Evolutionary conservation across 2,113 vertebrate species (phyloP).

Genomic region (Ginglymostoma cirratum): DNA sequence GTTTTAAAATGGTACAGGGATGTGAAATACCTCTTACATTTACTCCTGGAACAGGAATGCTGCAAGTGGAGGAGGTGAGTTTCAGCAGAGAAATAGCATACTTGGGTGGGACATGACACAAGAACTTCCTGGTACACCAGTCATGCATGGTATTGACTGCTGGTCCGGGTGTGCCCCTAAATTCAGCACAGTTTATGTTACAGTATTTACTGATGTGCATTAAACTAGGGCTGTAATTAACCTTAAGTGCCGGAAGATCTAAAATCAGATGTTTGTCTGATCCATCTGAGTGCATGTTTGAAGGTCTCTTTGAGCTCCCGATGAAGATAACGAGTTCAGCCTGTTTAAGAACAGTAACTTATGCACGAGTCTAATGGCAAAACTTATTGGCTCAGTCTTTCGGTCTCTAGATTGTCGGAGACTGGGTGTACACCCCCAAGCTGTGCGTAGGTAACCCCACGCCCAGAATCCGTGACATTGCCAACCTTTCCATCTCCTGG

Average conservation of each 20-base stretch:
- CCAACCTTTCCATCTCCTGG: no score
- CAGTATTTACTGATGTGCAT: background rate
- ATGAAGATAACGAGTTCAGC: background rate
- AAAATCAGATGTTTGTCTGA: constrained; percentile 1
- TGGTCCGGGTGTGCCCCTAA: constrained; percentile 8
- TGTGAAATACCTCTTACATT: background rate
- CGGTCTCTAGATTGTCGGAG: no score
- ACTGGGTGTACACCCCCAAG: no score
- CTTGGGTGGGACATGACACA: background rate
- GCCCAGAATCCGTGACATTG: no score
- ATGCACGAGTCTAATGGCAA: background rate
- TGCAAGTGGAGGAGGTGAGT: background rate
- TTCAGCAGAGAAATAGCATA: background rate
- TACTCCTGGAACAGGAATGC: background rate
- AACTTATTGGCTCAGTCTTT: background rate
- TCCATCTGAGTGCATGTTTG: background rate
- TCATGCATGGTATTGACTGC: background rate
- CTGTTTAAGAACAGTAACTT: constrained; percentile 18
- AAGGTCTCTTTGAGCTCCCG: background rate
- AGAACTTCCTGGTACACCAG: constrained; percentile 18
- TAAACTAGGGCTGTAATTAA: constrained; percentile 20
- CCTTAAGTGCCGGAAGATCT: background rate
- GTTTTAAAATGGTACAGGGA: background rate
- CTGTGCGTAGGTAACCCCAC: no score
- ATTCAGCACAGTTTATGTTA: constrained; percentile 29